A percentile compares a stretch with the other conserved stretches of the same genome.
These are phyloP conservation scores for Steinernema hermaphroditum DNA, from an alignment of 2,888 invertebrate genomes.

Conservation along the genomic window DNA sequence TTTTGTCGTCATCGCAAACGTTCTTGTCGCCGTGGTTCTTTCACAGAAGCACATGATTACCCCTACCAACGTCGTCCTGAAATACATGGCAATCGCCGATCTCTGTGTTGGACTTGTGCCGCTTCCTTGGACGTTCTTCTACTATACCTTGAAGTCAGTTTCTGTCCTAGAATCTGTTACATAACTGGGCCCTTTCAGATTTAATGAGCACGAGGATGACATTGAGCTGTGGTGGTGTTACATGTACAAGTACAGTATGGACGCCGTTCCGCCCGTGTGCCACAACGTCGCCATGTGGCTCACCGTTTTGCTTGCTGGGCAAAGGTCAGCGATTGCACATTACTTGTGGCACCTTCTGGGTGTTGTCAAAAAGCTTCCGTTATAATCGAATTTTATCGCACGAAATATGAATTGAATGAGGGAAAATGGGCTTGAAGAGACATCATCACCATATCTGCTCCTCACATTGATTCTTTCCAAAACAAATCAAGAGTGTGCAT, in stretches of 20 bases:
- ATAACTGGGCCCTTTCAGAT: slow-evolving; percentile 42
- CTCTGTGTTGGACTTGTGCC: slow-evolving; percentile 88
- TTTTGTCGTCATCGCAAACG: slow-evolving; percentile 86
- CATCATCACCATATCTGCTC: slow-evolving; percentile 23
- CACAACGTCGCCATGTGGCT: slow-evolving; percentile 94
- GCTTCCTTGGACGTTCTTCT: slow-evolving; percentile 80
- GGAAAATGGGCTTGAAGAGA: slow-evolving; percentile 7
- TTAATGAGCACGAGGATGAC: slow-evolving; percentile 45
- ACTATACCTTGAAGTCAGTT: slow-evolving; percentile 57
- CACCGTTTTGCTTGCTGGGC: slow-evolving; percentile 85
- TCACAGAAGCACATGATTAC: slow-evolving; percentile 81
- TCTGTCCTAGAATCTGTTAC: not conserved
- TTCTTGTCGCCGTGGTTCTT: slow-evolving; percentile 84
- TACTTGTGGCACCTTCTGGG: not conserved
- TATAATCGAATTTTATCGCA: slow-evolving; percentile 27
- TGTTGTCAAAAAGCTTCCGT: slow-evolving; percentile 21
- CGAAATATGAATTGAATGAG: slow-evolving; percentile 23
- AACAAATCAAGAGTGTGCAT: slow-evolving; percentile 10
- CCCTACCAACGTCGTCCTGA: slow-evolving; percentile 63
- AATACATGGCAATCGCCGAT: slow-evolving; percentile 90
- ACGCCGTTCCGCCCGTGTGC: slow-evolving; percentile 76
- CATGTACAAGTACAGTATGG: slow-evolving; percentile 64
- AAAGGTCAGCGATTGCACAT: slow-evolving; percentile 72
- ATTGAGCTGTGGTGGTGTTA: slow-evolving; percentile 64
- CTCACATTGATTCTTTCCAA: slow-evolving; percentile 6